These are phyloP conservation scores for Nycticorax nycticorax DNA, from an alignment of 2,113 vertebrate species.

Conservation along the genomic window DNA sequence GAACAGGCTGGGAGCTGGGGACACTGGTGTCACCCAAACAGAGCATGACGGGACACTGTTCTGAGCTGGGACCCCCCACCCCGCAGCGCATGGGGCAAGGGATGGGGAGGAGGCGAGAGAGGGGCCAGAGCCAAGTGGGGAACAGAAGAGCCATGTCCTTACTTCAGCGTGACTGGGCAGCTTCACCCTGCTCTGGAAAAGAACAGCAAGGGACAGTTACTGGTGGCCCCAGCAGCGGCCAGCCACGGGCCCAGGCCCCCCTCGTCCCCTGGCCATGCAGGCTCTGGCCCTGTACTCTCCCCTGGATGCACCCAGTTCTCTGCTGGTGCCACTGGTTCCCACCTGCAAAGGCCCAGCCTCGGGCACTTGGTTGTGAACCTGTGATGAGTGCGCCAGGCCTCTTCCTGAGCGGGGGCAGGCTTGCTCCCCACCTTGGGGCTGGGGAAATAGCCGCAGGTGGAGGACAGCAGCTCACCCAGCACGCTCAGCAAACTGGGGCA, in stretches of 20 bases:
- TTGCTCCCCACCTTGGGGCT: background rate
- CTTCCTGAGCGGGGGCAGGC: background rate
- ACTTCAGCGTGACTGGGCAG: constrained; percentile 83
- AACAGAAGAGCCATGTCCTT: constrained; percentile 74
- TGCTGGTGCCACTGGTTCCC: background rate
- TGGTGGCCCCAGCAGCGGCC: background rate
- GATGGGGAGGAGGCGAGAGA: constrained; percentile 50
- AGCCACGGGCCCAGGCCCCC: background rate
- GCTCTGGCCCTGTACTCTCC: background rate
- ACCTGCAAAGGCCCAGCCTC: background rate
- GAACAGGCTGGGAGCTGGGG: background rate
- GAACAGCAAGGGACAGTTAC: constrained; percentile 75
- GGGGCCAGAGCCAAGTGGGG: constrained; percentile 66
- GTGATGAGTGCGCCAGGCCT: background rate
- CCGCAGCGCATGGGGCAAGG: background rate
- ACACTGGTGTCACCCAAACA: background rate
- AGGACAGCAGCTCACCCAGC: background rate
- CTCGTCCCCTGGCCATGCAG: background rate
- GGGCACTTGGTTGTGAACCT: fast-evolving
- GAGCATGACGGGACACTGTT: background rate
- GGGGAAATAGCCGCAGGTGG: background rate
- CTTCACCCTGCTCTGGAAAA: constrained; percentile 85
- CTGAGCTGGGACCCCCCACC: background rate
- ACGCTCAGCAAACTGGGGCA: background rate
- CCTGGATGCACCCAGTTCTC: background rate